Evolutionary conservation across 2,113 vertebrate genomes (phyloP).

Genomic region (Ranitomeya imitator): DNA sequence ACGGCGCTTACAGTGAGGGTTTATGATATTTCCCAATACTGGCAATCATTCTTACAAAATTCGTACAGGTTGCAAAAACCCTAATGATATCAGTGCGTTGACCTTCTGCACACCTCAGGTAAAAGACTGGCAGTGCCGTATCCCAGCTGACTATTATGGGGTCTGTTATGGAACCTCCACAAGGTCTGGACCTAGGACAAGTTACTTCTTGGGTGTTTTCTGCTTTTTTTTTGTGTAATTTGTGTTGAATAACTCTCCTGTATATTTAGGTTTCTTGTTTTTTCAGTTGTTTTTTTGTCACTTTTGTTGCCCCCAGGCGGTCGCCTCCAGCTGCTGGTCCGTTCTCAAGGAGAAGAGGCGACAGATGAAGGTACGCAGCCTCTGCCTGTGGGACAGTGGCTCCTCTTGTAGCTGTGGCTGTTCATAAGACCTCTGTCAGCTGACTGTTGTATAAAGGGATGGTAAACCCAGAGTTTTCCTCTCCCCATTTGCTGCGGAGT

Average conservation of each 20-base stretch:
- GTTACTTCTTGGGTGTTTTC: not conserved
- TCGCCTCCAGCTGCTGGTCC: conserved; percentile 96
- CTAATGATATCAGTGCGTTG: too few relatives aligned
- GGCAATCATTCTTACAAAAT: too few relatives aligned
- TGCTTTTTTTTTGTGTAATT: not conserved
- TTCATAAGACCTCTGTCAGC: not conserved
- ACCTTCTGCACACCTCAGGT: too few relatives aligned
- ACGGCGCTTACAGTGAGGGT: too few relatives aligned
- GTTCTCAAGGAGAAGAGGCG: conserved; percentile 94
- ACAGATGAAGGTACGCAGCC: conserved; percentile 85
- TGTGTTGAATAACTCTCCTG: not conserved
- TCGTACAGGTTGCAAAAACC: too few relatives aligned
- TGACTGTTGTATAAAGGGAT: not conserved
- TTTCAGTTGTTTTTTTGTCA: not conserved
- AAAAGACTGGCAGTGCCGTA: too few relatives aligned
- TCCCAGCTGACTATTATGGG: too few relatives aligned
- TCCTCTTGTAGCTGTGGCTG: not conserved
- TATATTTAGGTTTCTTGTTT: not conserved
- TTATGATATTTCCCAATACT: too few relatives aligned
- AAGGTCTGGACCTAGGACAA: too few relatives aligned
- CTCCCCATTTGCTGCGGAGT: not conserved
- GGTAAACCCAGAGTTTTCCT: not conserved
- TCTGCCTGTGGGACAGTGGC: not conserved
- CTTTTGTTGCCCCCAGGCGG: conserved; percentile 75
- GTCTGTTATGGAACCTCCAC: too few relatives aligned